Conservation (phyloP, 2,797 vertebrate species). For the Etheostoma perlongum region DNA sequence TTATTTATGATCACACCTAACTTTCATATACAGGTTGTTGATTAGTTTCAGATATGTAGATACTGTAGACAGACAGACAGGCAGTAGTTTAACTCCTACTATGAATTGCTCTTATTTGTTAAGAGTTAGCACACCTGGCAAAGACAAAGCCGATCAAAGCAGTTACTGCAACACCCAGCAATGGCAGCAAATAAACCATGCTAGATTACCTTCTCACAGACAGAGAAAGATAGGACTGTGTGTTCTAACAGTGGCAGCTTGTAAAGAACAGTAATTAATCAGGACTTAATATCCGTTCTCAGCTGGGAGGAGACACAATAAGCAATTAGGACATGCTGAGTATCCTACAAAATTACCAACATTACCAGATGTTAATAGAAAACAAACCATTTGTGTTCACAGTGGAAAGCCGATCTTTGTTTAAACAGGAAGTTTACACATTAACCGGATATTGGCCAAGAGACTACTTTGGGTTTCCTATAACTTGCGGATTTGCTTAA, state of each 20-base stretch:
- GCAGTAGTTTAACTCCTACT: constrained; percentile 7
- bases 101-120: background rate
- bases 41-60: too few relatives aligned
- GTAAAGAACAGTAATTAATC: constrained; percentile 65
- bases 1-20: background rate
- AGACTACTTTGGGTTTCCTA: background rate
- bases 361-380: constrained; percentile 52
- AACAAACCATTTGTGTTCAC: constrained; percentile 45
- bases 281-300: constrained; percentile 62
- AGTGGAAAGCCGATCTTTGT: constrained; percentile 13
- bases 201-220: background rate
- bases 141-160: constrained; percentile 10
- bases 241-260: constrained; percentile 35
- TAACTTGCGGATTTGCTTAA: background rate
- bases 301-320: constrained; percentile 64
- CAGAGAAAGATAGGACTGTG: background rate
- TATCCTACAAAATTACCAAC: constrained; percentile 60
- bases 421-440: constrained; percentile 46
- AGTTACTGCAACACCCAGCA: constrained; percentile 2
- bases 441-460: constrained; percentile 1
- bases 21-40: background rate
- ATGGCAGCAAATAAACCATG: constrained; percentile 19
- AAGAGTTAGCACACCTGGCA: constrained; percentile 6
- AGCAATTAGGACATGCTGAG: constrained; percentile 63
- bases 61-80: too few relatives aligned